phyloP scores from a whole-genome alignment of 2,113 vertebrate genomes.

The Chroicocephalus ridibundus region DNA sequence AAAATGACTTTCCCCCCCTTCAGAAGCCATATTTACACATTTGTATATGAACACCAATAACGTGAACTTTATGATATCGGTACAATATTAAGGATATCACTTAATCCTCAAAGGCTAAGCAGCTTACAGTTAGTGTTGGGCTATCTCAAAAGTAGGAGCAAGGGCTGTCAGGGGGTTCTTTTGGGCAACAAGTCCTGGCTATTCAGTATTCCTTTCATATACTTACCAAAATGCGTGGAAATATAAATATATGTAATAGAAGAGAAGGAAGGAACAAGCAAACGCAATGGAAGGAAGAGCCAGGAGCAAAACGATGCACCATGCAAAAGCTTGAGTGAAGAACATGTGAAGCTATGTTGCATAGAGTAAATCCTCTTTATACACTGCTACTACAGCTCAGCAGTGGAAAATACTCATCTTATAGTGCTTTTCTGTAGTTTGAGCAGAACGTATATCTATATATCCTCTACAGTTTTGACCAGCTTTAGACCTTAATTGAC shows the following conservation, averaged over 20 bases:
- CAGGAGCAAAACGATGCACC: not conserved
- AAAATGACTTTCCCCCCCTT: fast-evolving
- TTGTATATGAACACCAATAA: not conserved
- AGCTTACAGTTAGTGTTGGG: not conserved
- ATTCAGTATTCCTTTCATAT: not conserved
- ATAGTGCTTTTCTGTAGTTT: not conserved
- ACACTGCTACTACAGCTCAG: not conserved
- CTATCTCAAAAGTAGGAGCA: not conserved
- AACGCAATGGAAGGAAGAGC: not conserved
- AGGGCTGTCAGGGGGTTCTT: not conserved
- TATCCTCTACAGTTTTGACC: not conserved
- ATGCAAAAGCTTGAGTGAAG: not conserved
- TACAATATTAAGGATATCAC: not conserved
- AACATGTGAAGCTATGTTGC: fast-evolving
- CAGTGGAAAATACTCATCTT: not conserved
- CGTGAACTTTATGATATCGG: not conserved
- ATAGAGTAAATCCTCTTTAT: not conserved
- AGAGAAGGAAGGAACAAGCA: not conserved
- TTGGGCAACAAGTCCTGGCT: not conserved
- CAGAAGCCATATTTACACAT: not conserved
- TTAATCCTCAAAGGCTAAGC: not conserved
- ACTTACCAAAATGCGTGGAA: not conserved
- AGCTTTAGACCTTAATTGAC: not conserved
- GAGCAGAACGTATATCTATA: not conserved
- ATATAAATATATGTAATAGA: not conserved